These are phyloP conservation scores for Hippocampus mohnikei DNA, from an alignment of 2,113 vertebrate species.

Conservation along the genomic window DNA sequence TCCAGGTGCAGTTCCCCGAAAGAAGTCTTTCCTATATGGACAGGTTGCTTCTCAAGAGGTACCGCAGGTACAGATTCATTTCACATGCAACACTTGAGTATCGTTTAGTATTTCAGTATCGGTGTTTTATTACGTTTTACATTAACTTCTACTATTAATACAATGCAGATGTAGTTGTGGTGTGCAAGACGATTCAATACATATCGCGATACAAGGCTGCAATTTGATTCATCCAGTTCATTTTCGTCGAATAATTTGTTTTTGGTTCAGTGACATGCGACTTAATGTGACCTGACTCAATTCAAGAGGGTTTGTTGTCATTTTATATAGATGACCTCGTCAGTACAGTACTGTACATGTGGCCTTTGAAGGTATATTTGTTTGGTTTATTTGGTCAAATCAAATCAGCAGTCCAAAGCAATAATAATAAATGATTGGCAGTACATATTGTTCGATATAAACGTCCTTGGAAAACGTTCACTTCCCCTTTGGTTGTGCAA, in stretches of 20 bases:
- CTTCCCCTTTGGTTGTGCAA: not conserved
- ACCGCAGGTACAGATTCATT: slow-evolving; percentile 77
- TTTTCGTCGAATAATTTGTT: too few relatives aligned
- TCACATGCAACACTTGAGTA: not conserved
- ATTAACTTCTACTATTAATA: not conserved
- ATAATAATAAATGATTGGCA: not conserved
- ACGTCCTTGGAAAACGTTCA: not conserved
- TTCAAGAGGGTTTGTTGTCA: too few relatives aligned
- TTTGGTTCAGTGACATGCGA: too few relatives aligned
- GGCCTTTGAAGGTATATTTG: too few relatives aligned
- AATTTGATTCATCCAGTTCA: too few relatives aligned
- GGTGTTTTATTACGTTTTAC: not conserved
- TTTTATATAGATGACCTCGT: too few relatives aligned
- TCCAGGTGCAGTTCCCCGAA: slow-evolving; percentile 80
- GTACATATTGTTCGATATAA: not conserved
- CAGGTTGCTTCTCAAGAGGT: slow-evolving; percentile 86
- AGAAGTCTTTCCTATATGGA: slow-evolving; percentile 83
- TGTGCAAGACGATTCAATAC: not conserved
- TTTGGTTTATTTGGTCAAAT: too few relatives aligned
- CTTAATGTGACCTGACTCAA: too few relatives aligned
- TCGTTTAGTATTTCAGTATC: not conserved
- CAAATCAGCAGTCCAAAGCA: too few relatives aligned
- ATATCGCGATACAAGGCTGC: too few relatives aligned
- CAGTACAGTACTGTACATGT: too few relatives aligned
- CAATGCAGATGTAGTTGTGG: not conserved